Conservation (phyloP, 2,797 vertebrate species). For the Pipistrellus kuhlii region DNA sequence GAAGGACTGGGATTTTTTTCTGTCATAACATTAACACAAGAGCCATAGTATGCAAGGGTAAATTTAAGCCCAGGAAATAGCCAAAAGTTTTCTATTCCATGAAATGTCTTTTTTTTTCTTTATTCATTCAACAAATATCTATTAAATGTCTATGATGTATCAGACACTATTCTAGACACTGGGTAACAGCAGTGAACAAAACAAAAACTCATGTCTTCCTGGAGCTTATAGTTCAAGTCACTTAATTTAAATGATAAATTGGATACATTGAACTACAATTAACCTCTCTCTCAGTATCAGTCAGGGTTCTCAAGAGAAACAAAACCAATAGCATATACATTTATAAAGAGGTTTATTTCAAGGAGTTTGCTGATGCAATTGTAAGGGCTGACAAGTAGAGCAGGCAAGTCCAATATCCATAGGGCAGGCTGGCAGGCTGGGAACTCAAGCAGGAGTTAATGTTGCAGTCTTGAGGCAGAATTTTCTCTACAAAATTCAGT, state of each 20-base stretch:
- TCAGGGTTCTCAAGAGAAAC: neutral
- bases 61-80: neutral
- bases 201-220: neutral
- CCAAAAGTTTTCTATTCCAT: neutral
- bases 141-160: neutral
- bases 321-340: neutral
- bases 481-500: neutral
- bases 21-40: neutral
- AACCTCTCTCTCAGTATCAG: neutral
- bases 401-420: neutral
- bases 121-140: neutral
- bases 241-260: constrained; percentile 32
- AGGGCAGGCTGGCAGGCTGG: neutral
- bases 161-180: neutral
- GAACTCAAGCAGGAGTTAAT: neutral
- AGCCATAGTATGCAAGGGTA: neutral
- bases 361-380: neutral
- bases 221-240: neutral
- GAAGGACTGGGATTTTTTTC: neutral
- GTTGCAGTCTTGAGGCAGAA: neutral
- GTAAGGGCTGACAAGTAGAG: neutral
- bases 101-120: constrained; percentile 25
- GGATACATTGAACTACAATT: neutral
- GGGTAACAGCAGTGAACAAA: neutral
- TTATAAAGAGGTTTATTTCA: constrained; percentile 17